These are phyloP conservation scores for Channa striata DNA, from an alignment of 2,797 vertebrate genomes.

Conservation along the genomic window DNA sequence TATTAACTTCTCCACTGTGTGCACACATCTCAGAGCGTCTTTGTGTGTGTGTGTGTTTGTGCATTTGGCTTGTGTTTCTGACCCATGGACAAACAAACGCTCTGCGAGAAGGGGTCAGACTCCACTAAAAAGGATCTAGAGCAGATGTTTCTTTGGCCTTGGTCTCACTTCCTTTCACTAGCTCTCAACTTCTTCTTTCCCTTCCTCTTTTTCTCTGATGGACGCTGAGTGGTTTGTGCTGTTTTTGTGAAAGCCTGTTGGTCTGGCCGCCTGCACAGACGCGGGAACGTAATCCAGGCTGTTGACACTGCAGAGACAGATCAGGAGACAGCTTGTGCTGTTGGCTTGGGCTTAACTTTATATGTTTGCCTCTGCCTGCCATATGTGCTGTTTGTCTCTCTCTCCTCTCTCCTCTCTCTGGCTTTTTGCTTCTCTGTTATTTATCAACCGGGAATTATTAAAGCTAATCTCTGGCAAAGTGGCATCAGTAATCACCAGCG, in stretches of 20 bases:
- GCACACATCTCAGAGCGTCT: conserved; percentile 50
- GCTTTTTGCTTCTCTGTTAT: conserved; percentile 32
- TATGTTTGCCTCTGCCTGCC: conserved; percentile 60
- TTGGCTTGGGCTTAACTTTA: conserved; percentile 41
- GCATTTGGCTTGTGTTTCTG: conserved; percentile 58
- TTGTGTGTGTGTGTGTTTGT: conserved; percentile 30
- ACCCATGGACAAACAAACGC: conserved; percentile 78
- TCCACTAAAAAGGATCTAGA: conserved; percentile 75
- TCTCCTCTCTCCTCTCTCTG: background rate
- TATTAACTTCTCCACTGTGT: conserved; percentile 76
- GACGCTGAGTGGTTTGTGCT: conserved; percentile 57
- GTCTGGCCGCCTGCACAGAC: conserved; percentile 30
- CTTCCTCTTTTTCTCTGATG: conserved; percentile 79
- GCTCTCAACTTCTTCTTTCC: conserved; percentile 83
- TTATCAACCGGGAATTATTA: conserved; percentile 25
- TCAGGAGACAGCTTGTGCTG: conserved; percentile 49
- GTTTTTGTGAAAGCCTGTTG: conserved; percentile 55
- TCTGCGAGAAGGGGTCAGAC: conserved; percentile 49
- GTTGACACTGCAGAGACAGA: conserved; percentile 47
- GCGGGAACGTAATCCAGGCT: conserved; percentile 53
- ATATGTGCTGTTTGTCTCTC: conserved; percentile 50
- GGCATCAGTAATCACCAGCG: conserved; percentile 17
- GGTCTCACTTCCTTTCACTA: conserved; percentile 85
- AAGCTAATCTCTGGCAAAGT: conserved; percentile 8
- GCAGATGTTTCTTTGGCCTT: conserved; percentile 84